Percentiles rank a stretch among this genome's conserved stretches.
phyloP scores from a whole-genome alignment of 2,888 invertebrate genomes.

The Melieria omissa region DNA sequence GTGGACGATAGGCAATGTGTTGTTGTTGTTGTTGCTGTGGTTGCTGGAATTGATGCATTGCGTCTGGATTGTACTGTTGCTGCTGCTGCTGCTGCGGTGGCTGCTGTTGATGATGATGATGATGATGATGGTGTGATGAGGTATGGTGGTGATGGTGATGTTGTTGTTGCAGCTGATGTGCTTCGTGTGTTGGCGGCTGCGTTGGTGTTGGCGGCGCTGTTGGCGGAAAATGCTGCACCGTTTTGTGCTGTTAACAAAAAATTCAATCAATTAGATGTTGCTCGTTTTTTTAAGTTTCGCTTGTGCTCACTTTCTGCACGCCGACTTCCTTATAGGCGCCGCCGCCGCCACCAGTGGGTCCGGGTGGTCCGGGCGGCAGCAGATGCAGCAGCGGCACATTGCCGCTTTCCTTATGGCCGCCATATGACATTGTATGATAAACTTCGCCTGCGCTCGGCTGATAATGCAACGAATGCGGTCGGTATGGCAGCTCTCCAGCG shows the following conservation, averaged over 20 bases:
- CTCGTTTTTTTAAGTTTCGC: neutral
- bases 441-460: conserved; percentile 54
- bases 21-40: conserved; percentile 50
- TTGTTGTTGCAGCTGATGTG: conserved; percentile 35
- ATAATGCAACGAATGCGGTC: conserved; percentile 35
- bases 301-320: conserved; percentile 42
- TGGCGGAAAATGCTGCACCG: conserved; percentile 61
- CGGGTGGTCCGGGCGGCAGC: conserved; percentile 45
- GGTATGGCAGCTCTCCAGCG: conserved; percentile 9
- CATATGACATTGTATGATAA: conserved; percentile 56
- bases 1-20: conserved; percentile 50
- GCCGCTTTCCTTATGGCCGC: conserved; percentile 42
- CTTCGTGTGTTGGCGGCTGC: conserved; percentile 42
- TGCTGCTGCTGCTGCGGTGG: conserved; percentile 34
- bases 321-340: conserved; percentile 35
- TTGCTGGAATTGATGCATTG: conserved; percentile 37
- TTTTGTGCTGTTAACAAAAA: conserved; percentile 55
- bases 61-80: conserved; percentile 28
- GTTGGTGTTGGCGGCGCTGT: conserved; percentile 43
- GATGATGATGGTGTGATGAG: conserved; percentile 37
- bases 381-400: conserved; percentile 42
- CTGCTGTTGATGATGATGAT: conserved; percentile 20
- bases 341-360: conserved; percentile 38
- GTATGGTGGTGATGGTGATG: conserved; percentile 26
- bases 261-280: conserved; percentile 27